Conservation (phyloP, 2,888 invertebrate genomes). For the Xylocampa areola region DNA sequence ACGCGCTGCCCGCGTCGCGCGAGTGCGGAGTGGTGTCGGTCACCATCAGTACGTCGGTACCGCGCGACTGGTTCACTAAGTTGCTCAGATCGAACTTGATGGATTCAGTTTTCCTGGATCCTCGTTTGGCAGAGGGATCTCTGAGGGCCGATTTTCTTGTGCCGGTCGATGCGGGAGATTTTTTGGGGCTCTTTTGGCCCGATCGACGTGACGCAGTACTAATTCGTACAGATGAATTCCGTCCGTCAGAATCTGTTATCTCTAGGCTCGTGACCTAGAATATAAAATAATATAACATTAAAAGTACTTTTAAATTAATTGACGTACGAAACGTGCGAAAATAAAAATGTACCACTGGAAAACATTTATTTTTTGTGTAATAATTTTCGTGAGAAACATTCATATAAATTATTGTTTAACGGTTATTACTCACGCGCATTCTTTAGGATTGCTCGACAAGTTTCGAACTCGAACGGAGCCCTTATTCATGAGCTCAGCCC, state of each 20-base stretch:
- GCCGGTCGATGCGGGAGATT: constrained; percentile 57
- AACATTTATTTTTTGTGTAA: too few species aligned
- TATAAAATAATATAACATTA: background rate
- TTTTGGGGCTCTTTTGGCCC: constrained; percentile 31
- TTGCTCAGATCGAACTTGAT: constrained; percentile 85
- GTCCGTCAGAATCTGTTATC: constrained; percentile 62
- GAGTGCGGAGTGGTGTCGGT: constrained; percentile 44
- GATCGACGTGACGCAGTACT: constrained; percentile 48
- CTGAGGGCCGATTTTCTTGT: constrained; percentile 81
- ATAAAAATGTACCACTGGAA: too few species aligned
- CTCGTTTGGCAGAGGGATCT: constrained; percentile 67
- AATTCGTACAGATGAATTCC: constrained; percentile 39
- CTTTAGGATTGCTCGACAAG: too few species aligned
- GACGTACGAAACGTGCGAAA: too few species aligned
- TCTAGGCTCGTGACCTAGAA: constrained; percentile 68
- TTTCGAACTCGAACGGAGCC: too few species aligned
- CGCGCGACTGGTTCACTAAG: constrained; percentile 61
- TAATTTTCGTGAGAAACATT: too few species aligned
- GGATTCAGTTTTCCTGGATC: constrained; percentile 74
- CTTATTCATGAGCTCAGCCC: too few species aligned
- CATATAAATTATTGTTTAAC: too few species aligned
- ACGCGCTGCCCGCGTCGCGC: constrained; percentile 23
- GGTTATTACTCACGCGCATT: too few species aligned
- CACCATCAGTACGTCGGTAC: constrained; percentile 52
- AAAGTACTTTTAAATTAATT: background rate